Base-by-base conservation (phyloP, 2,888 invertebrate genomes). In the Drosophila greeni region DNA sequence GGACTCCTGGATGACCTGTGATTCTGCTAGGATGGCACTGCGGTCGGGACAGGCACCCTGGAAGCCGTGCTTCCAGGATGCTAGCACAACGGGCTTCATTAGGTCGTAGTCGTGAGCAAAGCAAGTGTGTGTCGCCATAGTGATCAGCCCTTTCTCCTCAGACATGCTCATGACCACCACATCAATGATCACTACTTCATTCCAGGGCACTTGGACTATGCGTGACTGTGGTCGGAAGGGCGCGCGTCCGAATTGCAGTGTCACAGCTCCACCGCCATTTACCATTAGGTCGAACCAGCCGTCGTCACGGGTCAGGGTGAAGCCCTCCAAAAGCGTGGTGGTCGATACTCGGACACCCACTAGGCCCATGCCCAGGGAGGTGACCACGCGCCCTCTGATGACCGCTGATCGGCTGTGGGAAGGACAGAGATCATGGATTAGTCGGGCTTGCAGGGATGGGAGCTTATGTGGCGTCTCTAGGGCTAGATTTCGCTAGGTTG, bases 241-340 rank as follows among this genome's bases (percentile, higher is more conserved):
- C 40, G 95, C 94, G 65, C 97, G 91, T 61, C 98, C 97, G 86
- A 99, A 98, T 87, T 97, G 96, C 52, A 99, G 90, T 0, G 96
- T 97, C 3, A 99, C 96, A 1, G 97, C 97, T 0, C 98, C 98
- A 1, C 99, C 99, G n/a, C 99, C 99, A 89, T 99, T 99, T 16
- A 99, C 98, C 86, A 99, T 92, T 52, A 99, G 92, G 90, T 99
- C 99, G 90, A 99, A 99, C 96, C 96, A 96, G 51, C 97, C 97
- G 82, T 96, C 96, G 75, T 96, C 95, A 65, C 96, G 91, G 4
- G 97, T 97, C 62, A 97, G 89, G 0, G 99, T 99, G 90, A 97
- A 98, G 14, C 99, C 99, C 91, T 97, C 98, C 48, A 96, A 91
- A n/a, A 97, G 95, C 5, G 95, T 95, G 59, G 95, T 95, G 42